Evolutionary conservation across 2,888 invertebrate species (phyloP).

Genomic region (Ypsolopha sequella): DNA sequence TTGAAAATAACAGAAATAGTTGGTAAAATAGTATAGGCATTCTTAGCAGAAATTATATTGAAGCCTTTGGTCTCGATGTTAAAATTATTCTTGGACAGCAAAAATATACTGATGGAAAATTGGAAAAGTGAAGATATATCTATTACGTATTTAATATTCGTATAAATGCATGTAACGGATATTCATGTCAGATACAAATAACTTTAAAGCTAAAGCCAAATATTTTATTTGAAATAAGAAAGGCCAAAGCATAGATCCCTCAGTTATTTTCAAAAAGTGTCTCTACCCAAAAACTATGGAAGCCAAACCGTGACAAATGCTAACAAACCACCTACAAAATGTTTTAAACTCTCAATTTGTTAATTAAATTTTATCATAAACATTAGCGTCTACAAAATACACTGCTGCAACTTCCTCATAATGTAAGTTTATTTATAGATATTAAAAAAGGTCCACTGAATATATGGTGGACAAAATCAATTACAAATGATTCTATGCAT

Average conservation of each 20-base stretch:
- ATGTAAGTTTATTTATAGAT: not conserved
- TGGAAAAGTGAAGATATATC: no score
- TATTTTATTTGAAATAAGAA: not conserved
- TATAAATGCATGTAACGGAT: not conserved
- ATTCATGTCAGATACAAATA: not conserved
- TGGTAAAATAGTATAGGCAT: no score
- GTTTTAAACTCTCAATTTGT: conserved; percentile 2
- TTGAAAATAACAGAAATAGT: no score
- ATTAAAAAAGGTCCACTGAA: no score
- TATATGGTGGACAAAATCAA: no score
- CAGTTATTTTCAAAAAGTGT: conserved; percentile 9
- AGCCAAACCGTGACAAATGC: conserved; percentile 52
- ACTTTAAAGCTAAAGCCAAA: not conserved
- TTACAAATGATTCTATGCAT: no score
- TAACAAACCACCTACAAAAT: conserved; percentile 37
- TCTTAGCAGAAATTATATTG: no score
- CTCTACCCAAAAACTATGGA: conserved; percentile 59
- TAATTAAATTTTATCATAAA: conserved; percentile 22
- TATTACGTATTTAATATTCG: no score
- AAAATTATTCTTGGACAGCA: no score
- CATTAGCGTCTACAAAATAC: conserved; percentile 2
- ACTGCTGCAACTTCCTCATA: not conserved
- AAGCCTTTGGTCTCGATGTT: no score
- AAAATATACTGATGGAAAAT: no score
- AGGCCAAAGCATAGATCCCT: conserved; percentile 9